Conservation (phyloP, 2,888 invertebrate genomes). For the Platycheirus albimanus region DNA sequence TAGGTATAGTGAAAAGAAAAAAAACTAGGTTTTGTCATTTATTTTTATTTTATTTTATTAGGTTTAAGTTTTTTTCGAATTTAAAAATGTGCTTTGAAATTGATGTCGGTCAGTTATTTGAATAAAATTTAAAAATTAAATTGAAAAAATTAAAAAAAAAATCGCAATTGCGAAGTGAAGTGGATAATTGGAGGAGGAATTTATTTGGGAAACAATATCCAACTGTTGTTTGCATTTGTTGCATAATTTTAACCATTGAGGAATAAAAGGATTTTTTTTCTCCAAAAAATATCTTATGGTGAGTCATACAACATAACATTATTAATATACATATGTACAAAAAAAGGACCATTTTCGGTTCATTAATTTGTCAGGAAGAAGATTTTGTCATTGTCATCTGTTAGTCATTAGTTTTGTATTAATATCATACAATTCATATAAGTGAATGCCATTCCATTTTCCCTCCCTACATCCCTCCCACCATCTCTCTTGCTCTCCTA, state of each 20-base stretch:
- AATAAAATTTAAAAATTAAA: not conserved
- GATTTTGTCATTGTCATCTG: not conserved
- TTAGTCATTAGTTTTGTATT: not conserved
- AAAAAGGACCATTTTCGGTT: too few relatives aligned
- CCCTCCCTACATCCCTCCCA: not conserved
- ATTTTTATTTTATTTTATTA: not conserved
- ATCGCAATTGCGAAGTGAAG: too few relatives aligned
- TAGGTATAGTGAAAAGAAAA: not conserved
- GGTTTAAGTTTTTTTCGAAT: not conserved
- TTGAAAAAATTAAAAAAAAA: too few relatives aligned
- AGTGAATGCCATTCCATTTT: not conserved
- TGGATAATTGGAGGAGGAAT: not conserved
- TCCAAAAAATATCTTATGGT: constrained; percentile 18
- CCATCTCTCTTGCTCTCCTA: too few relatives aligned
- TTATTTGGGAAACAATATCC: not conserved
- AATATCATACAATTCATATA: not conserved
- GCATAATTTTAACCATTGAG: constrained; percentile 20
- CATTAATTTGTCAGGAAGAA: not conserved
- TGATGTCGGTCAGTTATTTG: too few relatives aligned
- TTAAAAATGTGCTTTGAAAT: not conserved
- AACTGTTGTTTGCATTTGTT: not conserved
- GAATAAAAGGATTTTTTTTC: constrained; percentile 44
- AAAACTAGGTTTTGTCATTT: not conserved
- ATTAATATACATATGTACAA: too few relatives aligned
- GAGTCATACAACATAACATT: too few relatives aligned